Evolutionary conservation across 2,113 vertebrate species (phyloP).

Genomic region (Urocynchramus pylzowi): DNA sequence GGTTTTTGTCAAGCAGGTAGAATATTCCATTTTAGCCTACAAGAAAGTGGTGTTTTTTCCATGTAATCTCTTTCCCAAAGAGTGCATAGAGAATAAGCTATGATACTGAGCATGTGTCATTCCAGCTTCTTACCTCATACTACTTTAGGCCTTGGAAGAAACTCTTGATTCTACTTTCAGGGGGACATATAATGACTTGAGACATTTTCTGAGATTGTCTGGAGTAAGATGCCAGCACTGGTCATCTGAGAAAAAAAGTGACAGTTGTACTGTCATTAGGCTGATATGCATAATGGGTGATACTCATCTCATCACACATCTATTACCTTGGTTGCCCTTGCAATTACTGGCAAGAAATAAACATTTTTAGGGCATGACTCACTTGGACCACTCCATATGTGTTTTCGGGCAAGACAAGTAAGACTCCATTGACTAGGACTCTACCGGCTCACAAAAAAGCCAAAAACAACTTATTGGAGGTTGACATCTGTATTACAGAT

Average conservation of each 20-base stretch:
- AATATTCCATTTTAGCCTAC: not conserved
- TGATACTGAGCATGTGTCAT: not conserved
- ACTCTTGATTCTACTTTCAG: not conserved
- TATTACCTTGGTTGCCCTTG: not conserved
- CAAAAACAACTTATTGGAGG: not conserved
- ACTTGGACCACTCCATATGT: not conserved
- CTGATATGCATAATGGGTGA: not conserved
- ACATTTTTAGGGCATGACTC: not conserved
- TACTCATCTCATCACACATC: not conserved
- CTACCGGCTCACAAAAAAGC: not conserved
- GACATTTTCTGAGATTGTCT: not conserved
- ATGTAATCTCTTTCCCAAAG: not conserved
- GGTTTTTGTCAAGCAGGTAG: not conserved
- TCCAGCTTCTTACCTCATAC: not conserved
- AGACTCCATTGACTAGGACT: not conserved
- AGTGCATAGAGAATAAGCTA: not conserved
- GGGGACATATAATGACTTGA: not conserved
- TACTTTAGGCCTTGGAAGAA: not conserved
- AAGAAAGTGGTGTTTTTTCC: not conserved
- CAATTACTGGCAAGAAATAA: not conserved
- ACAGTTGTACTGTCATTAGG: not conserved
- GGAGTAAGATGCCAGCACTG: not conserved
- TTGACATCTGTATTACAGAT: not conserved
- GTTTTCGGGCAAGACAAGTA: not conserved
- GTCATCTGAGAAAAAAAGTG: not conserved